Base-by-base conservation (phyloP, 2,113 vertebrate genomes). In the Sapajus apella region DNA sequence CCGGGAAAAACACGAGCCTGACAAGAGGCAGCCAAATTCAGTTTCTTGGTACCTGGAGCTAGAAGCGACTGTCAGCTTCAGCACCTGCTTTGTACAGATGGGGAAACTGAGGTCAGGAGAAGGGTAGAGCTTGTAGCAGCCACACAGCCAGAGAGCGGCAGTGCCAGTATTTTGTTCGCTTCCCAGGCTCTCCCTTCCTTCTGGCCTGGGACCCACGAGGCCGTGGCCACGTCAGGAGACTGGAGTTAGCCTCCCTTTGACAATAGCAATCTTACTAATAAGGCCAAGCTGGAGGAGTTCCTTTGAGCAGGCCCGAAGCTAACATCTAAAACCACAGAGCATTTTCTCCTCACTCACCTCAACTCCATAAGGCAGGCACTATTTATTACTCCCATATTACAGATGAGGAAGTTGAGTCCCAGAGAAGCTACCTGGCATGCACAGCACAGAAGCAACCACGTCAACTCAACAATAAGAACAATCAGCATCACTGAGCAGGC, bases 51-150 rank as follows among this genome's bases (percentile, higher is more conserved):
- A 87, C 40, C 20, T 11, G 3, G 87, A n/a, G n/a, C 50, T 5
- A 10, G 72, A 55, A 64, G 58, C 37, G 47, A 11, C 30, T 2
- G 72, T 50, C 47, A 81, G 52, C 21, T n/a, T 35, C 5, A 37
- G 37, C 27, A 50, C 8, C 43, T 77, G 27, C 55, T 45, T 76
- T 85, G 35, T 61, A 77, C 18, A 40, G 30, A 40, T 16, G 58
- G 77, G 82, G 47, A 96, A 90, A 95, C 64, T 5, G 68, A 92
- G 87, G 52, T 37, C 32, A 64, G 45, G 47, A 73, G n/a, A 68
- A 8, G 2, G 40, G 5, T 2, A 27, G 84, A 58, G 6, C 35
- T 80, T n/a, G 8, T 25, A 21, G 2, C 12, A 9, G 35, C 30
- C 64, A 45, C 70, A 10, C 0, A 55, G 72, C 30, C 45, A 52